A percentile compares a stretch with the other conserved stretches of the same genome.
These are phyloP conservation scores for Euwallacea similis DNA, from an alignment of 1,140 invertebrate species.

Conservation along the genomic window DNA sequence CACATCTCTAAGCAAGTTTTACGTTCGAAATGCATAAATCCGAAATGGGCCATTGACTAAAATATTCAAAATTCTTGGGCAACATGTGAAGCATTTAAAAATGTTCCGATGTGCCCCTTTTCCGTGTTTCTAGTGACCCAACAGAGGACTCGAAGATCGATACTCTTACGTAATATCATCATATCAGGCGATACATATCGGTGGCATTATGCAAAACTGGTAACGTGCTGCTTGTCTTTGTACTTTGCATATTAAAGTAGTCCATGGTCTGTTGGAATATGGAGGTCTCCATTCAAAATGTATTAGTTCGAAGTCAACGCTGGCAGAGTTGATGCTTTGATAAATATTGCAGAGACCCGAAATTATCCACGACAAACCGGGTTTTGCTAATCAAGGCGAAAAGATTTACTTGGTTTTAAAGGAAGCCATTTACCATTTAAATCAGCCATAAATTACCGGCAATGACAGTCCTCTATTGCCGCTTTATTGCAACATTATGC, in stretches of 20 bases:
- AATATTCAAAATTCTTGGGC: too few relatives aligned
- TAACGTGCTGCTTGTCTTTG: slow-evolving; percentile 24
- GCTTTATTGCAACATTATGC: slow-evolving; percentile 23
- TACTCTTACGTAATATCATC: too few relatives aligned
- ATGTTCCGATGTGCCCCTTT: too few relatives aligned
- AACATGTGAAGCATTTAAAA: too few relatives aligned
- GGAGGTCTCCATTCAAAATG: slow-evolving; percentile 13
- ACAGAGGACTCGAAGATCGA: too few relatives aligned
- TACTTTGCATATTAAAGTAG: slow-evolving; percentile 23
- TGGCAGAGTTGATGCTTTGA: slow-evolving; percentile 2
- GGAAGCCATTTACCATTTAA: slow-evolving; percentile 19
- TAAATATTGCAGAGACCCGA: neutral
- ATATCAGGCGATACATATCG: slow-evolving; percentile 17
- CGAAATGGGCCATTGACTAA: too few relatives aligned
- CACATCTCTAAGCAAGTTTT: too few relatives aligned
- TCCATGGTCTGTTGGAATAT: slow-evolving; percentile 1
- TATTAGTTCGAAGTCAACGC: slow-evolving; percentile 5
- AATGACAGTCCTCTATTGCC: slow-evolving; percentile 6
- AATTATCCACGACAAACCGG: neutral
- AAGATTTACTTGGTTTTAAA: slow-evolving; percentile 15
- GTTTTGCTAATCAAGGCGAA: neutral
- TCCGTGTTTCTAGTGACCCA: too few relatives aligned
- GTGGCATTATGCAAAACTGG: slow-evolving; percentile 16
- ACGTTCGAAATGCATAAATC: too few relatives aligned
- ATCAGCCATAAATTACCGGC: slow-evolving; percentile 14